Evolutionary conservation across 37 sponge, comb jelly and placozoan species (phyloP).

Genomic region (Lycopodina hypogea): DNA sequence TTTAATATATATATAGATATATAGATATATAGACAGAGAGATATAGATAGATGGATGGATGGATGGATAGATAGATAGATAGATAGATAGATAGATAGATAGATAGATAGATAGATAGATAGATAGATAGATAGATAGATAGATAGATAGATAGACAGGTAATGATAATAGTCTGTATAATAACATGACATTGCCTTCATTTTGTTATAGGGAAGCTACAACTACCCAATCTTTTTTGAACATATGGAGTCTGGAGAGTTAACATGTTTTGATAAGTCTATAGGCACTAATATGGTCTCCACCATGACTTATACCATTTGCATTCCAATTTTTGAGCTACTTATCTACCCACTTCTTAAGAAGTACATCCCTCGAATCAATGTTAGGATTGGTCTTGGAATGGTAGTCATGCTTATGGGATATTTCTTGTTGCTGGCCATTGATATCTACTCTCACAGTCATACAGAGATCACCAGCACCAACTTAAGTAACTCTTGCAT

Average conservation of each 20-base stretch:
- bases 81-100: too few relatives aligned
- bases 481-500: background rate
- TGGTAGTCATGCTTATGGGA: background rate
- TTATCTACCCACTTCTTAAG: constrained; percentile 21
- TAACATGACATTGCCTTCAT: too few relatives aligned
- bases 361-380: constrained; percentile 27
- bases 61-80: too few relatives aligned
- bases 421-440: background rate
- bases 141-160: too few relatives aligned
- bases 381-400: constrained; percentile 15
- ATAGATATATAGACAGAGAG: too few relatives aligned
- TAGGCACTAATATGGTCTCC: background rate
- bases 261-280: background rate
- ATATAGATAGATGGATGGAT: too few relatives aligned
- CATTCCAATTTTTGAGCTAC: constrained; percentile 39
- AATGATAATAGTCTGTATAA: too few relatives aligned
- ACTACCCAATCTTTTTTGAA: background rate
- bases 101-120: too few relatives aligned
- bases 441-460: constrained; percentile 4
- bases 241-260: background rate
- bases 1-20: too few relatives aligned
- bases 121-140: too few relatives aligned
- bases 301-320: background rate
- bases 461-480: background rate
- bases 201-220: constrained; percentile 9